Evolutionary conservation across 2,888 invertebrate genomes (phyloP), one percentile per base, ranked within the genome.

Genomic region (Ceraclea dissimilis): DNA sequence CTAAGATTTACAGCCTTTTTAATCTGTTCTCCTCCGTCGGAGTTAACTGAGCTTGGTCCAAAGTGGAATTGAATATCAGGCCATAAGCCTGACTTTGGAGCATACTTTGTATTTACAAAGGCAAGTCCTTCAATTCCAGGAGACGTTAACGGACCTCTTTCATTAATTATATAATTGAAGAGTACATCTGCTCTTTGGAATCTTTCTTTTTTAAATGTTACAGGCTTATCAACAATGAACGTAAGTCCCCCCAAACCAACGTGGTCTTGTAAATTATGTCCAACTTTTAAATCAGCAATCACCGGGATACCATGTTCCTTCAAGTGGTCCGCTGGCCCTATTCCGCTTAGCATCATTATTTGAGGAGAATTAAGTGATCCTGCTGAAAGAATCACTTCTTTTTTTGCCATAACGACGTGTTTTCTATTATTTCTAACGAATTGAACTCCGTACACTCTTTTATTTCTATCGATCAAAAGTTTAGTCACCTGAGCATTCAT

Each of bases 301-400:
- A 91, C 79, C 0, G 88, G 86, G 60, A 93, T 90, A 4, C 79
- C 81, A 60, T 86, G 79, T 57, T 85, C 81, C 56, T 79, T 72
- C 2, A 92, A 72, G 67, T 92, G 90, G 13, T 88, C 86, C 2
- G 79, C 80, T 0, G 90, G 91, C 0, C 92, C 92, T 19, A 94
- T 81, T 0, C 96, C 96, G 53, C 92, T 93, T 8, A 96, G 69
- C 93, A 95, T 92, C 62, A 97, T 77, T 18, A 97, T 67, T 65
- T 96, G 93, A 0, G 96, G 94, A 2, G 90, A 85, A 52, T 90
- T 88, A 34, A 97, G 82, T 1, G 95, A 84, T 1, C 96, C 96
- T 0, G 93, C 90, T 2, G 91, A 88, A 64, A 93, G 75, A 6
- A 96, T 82, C 0, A 96, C 83, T 70, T 93, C 93, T 52, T 87